These are phyloP conservation scores for Heliconius sara DNA, from an alignment of 2,888 invertebrate species.

Conservation along the genomic window DNA sequence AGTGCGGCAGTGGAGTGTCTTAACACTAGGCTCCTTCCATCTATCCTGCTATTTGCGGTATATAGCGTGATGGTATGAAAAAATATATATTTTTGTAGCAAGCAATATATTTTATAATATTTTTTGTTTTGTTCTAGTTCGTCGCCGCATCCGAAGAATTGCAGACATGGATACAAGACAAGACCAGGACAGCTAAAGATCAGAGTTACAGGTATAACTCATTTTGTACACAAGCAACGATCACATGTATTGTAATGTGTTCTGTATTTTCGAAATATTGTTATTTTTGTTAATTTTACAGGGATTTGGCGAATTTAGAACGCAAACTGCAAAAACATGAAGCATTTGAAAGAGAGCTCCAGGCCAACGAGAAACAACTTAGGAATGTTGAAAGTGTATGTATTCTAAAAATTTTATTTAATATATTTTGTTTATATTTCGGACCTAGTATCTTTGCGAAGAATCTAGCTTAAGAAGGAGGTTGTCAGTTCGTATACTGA, in stretches of 20 bases:
- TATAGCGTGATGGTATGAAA: not conserved
- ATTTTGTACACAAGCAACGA: not conserved
- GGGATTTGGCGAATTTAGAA: conserved; percentile 94
- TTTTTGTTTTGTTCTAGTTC: conserved; percentile 85
- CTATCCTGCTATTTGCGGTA: not conserved
- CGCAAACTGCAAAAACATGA: conserved; percentile 97
- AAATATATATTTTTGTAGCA: too few species aligned
- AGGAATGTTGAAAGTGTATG: conserved; percentile 89
- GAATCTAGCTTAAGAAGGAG: too few species aligned
- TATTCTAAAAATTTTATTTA: not conserved
- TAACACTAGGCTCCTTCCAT: not conserved
- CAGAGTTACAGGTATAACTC: conserved; percentile 89
- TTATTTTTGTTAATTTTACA: conserved; percentile 47
- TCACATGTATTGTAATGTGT: too few species aligned
- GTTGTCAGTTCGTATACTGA: too few species aligned
- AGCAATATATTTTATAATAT: not conserved
- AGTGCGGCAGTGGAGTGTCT: not conserved
- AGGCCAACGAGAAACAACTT: conserved; percentile 96
- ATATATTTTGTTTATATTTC: too few species aligned
- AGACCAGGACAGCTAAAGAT: conserved; percentile 94
- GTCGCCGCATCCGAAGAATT: conserved; percentile 96
- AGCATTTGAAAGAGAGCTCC: conserved; percentile 97
- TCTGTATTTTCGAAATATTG: too few species aligned
- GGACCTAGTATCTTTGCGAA: too few species aligned
- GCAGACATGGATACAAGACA: conserved; percentile 95